Base-by-base conservation (phyloP, 2,113 vertebrate species). In the Hemibates koningsi region DNA sequence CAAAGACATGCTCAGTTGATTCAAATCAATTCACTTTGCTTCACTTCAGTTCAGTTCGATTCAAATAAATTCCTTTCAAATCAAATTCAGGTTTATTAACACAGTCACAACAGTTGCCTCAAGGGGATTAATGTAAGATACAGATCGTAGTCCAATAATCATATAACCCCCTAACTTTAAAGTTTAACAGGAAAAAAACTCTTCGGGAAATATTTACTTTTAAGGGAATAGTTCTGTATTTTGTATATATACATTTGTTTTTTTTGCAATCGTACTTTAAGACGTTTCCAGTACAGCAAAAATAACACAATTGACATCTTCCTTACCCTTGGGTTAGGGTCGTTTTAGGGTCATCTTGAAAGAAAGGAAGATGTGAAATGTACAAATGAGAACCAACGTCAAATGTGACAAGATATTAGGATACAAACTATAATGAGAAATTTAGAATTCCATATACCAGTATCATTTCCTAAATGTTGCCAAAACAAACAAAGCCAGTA, bases 61-160 rank as follows among this genome's bases (percentile, higher is more conserved):
- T 66, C 10, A 66, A 38, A 66, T 38, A 66, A 66, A 38, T 66
- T 21, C 6, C 6, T 21, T 38, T 66, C 19, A 38, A 66, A 38
- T 66, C 34, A 38, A 66, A 38, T 66, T 66, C 61, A 66, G 6
- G 1, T 66, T 3, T 0, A 38, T 0, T 66, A 38, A 66, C 19
- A 3, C 21, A 66, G 10, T 38, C 61, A 66, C 61, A 66, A 66
- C 61, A 66, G 61, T 66, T 5, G 34, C 61, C 61, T 66, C 34
- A 66, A 66, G 61, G 19, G 2, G 61, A 38, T 38, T 21, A 21
- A 38, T 38, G 34, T 13, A 66, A 38, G 34, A 21, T 21, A 66
- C 17, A 66, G 34, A 21, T 38, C 0, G 4, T 38, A 38, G 34
- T 38, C 34, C 61, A 66, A 21, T 38, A 66, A 21, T 66, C 17